These are phyloP conservation scores for Syncerus caffer DNA, from an alignment of 2,797 vertebrate genomes.

Conservation along the genomic window DNA sequence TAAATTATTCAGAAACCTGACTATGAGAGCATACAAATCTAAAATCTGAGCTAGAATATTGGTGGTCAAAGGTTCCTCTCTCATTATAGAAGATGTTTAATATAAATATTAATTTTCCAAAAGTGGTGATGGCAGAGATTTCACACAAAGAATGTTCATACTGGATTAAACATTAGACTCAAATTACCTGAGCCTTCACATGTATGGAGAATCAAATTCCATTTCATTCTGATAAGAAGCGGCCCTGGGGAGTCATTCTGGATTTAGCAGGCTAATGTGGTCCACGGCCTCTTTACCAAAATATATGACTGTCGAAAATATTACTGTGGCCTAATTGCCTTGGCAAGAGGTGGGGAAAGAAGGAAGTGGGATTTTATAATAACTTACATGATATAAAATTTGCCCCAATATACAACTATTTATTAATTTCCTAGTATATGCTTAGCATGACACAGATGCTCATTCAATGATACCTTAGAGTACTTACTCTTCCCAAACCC, in stretches of 20 bases:
- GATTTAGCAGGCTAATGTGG: neutral
- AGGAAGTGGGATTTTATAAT: neutral
- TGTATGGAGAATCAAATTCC: constrained; percentile 18
- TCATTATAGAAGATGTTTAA: constrained; percentile 63
- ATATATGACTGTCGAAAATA: neutral
- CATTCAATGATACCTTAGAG: neutral
- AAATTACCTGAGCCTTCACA: constrained; percentile 8
- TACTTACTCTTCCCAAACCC: neutral
- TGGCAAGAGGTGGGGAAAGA: neutral
- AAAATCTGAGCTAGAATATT: constrained; percentile 30
- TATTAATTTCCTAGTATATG: neutral
- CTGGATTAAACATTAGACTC: constrained; percentile 42
- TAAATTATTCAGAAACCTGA: constrained; percentile 64
- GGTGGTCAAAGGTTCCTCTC: constrained; percentile 50
- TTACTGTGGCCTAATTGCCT: neutral
- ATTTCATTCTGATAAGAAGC: constrained; percentile 36
- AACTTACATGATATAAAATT: neutral
- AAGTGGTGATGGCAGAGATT: constrained; percentile 46
- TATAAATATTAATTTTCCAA: constrained; percentile 61
- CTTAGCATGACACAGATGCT: neutral
- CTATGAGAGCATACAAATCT: constrained; percentile 30
- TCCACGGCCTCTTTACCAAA: neutral
- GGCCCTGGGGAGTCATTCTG: neutral
- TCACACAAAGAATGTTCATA: constrained; percentile 45
- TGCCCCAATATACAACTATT: neutral